Base-by-base conservation (phyloP, 2,888 invertebrate genomes). In the Tetranychus truncatus region DNA sequence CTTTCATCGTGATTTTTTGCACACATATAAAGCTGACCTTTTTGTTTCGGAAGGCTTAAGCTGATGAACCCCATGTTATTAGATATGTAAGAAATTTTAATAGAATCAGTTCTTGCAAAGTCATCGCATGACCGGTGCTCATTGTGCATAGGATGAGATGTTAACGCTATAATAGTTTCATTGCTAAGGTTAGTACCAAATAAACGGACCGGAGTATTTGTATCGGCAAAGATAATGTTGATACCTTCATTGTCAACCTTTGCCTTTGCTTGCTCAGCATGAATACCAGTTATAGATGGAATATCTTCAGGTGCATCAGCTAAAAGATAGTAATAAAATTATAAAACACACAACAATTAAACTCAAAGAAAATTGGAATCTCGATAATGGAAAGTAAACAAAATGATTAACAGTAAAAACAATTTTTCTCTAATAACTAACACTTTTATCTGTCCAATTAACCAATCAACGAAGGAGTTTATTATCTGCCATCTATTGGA, bases 141-240 rank as follows among this genome's bases (percentile, higher is more conserved):
- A 69, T 20, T 24, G 5, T 11, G 20, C 9, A 20, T 20, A 8
- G 69, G 69, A 21, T 24, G 20, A 21, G 20, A 11, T 11, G 69
- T 69, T 21, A 69, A 21, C 20, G 69, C n/a, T 11, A 69, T 21
- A 11, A 69, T 69, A 18, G 69, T 69, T 21, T 69, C 69, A 24
- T 24, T 69, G 18, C 20, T 69, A 11, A 69, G 34, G 11, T 69
- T 21, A 24, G 7, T 9, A 6, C 69, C 69, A 69, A 69, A 69
- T 20, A 69, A 20, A n/a, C 69, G 69, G 7, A 69, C 34, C 5
- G 69, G n/a, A 5, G 69, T 69, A 18, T 20, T 11, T 5, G 34
- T 69, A 21, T 69, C 69, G 20, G 20, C 69, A 21, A 69, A 69
- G 9, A 69, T 69, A 21, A 69, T 24, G 69, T 69, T 69, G 21